Percentiles rank a stretch among this genome's conserved stretches.
These are phyloP conservation scores for Sinelater perroti DNA, from an alignment of 2,888 invertebrate genomes.

Conservation along the genomic window DNA sequence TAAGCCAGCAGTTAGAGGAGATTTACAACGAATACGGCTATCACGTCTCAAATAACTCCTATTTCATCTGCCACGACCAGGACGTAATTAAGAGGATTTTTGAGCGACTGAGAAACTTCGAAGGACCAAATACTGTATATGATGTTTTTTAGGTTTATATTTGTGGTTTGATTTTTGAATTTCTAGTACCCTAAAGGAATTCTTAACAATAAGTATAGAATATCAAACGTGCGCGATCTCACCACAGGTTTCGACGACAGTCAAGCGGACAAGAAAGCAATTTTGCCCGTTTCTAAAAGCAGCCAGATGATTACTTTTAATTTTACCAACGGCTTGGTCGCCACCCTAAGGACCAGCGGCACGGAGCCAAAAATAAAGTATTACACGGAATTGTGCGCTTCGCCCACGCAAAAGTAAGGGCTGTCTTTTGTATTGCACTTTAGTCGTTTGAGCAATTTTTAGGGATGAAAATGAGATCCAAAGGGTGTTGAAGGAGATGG, in stretches of 20 bases:
- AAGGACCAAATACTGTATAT: conserved; percentile 69
- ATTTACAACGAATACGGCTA: conserved; percentile 88
- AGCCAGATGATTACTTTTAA: conserved; percentile 95
- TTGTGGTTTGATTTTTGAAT: conserved; percentile 6
- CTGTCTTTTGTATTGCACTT: conserved; percentile 8
- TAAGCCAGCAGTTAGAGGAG: conserved; percentile 72
- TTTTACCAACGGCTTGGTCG: conserved; percentile 84
- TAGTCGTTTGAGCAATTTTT: conserved; percentile 51
- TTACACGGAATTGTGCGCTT: conserved; percentile 89
- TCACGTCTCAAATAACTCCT: conserved; percentile 88
- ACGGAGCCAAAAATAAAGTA: conserved; percentile 99
- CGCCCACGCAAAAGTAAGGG: conserved; percentile 70
- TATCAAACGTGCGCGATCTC: conserved; percentile 83
- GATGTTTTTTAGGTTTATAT: conserved; percentile 14
- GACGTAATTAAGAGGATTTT: conserved; percentile 79
- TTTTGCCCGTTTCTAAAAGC: conserved; percentile 71
- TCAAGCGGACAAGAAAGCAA: conserved; percentile 73
- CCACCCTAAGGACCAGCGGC: conserved; percentile 94
- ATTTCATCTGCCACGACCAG: conserved; percentile 85
- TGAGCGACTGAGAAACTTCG: conserved; percentile 79
- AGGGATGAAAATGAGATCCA: conserved; percentile 75
- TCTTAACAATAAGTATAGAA: conserved; percentile 68
- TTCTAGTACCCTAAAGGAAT: conserved; percentile 78
- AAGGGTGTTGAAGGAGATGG: conserved; percentile 74
- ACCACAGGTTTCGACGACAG: conserved; percentile 86